Evolutionary conservation across 1,140 invertebrate genomes (phyloP).

Genomic region (Venustaconcha ellipsiformis): DNA sequence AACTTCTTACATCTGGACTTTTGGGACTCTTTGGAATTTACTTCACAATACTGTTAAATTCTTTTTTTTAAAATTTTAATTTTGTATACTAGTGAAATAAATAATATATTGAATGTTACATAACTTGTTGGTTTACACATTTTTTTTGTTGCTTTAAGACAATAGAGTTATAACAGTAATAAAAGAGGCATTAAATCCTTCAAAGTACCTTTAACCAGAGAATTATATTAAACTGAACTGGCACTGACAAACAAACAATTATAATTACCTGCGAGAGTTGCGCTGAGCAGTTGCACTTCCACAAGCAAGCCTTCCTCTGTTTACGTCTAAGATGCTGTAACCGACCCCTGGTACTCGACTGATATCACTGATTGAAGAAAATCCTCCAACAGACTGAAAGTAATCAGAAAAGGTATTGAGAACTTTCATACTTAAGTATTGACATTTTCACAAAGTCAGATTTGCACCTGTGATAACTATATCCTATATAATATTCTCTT

Average conservation of each 20-base stretch:
- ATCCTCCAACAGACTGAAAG: conserved; percentile 65
- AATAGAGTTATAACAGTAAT: neutral
- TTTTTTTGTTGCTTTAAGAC: no score
- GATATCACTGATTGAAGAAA: conserved; percentile 64
- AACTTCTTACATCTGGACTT: no score
- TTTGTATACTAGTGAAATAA: no score
- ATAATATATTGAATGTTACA: no score
- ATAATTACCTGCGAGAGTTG: conserved; percentile 19
- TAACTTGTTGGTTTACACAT: no score
- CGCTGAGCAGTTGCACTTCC: conserved; percentile 23
- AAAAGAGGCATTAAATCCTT: neutral
- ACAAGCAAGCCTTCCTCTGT: conserved; percentile 59
- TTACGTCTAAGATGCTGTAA: conserved; percentile 65
- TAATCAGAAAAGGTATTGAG: conserved; percentile 9
- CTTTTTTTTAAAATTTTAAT: no score
- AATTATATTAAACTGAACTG: neutral
- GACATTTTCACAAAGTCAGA: neutral
- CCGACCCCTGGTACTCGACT: conserved; percentile 67
- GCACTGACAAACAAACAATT: neutral
- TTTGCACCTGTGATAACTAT: neutral
- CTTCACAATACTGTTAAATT: no score
- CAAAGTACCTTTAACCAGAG: neutral
- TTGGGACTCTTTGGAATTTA: no score
- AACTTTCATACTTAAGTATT: neutral
- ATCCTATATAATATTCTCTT: neutral